Conservation (phyloP, 2,888 invertebrate species). For the Serripes groenlandicus region DNA sequence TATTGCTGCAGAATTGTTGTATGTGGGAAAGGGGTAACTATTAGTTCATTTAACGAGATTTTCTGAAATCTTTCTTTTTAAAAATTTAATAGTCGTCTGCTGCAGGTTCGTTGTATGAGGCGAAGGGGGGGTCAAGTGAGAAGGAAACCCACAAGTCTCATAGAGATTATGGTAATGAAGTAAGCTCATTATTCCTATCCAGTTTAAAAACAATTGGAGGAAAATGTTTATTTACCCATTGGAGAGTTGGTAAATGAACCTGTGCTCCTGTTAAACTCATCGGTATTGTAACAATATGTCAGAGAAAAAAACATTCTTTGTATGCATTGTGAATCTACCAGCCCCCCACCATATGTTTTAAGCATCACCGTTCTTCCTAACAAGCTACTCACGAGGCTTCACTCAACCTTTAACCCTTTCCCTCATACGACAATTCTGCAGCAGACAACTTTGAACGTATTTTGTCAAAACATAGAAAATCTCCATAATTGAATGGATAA, state of each 20-base stretch:
- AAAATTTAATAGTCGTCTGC: too few species aligned
- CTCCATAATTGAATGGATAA: too few species aligned
- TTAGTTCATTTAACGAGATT: too few species aligned
- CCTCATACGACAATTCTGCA: not conserved
- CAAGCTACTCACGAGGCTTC: conserved; percentile 15
- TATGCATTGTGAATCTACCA: conserved; percentile 20
- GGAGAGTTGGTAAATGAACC: conserved; percentile 2
- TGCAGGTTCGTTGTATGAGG: too few species aligned
- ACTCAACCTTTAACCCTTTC: not conserved
- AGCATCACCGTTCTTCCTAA: conserved; percentile 6
- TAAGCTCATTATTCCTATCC: too few species aligned
- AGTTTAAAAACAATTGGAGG: not conserved
- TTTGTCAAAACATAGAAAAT: not conserved
- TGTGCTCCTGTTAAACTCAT: conserved; percentile 12
- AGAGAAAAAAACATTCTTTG: conserved; percentile 16
- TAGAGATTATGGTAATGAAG: too few species aligned
- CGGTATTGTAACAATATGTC: conserved; percentile 26
- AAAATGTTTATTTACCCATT: conserved; percentile 12
- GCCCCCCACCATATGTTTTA: conserved; percentile 9
- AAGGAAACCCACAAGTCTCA: too few species aligned
- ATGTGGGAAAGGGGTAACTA: too few species aligned
- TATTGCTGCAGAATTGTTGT: too few species aligned
- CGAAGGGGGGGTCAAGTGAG: too few species aligned
- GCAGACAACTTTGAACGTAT: not conserved
- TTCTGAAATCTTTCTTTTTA: too few species aligned